Conservation (phyloP, 1,140 invertebrate species). For the Atta cephalotes region DNA sequence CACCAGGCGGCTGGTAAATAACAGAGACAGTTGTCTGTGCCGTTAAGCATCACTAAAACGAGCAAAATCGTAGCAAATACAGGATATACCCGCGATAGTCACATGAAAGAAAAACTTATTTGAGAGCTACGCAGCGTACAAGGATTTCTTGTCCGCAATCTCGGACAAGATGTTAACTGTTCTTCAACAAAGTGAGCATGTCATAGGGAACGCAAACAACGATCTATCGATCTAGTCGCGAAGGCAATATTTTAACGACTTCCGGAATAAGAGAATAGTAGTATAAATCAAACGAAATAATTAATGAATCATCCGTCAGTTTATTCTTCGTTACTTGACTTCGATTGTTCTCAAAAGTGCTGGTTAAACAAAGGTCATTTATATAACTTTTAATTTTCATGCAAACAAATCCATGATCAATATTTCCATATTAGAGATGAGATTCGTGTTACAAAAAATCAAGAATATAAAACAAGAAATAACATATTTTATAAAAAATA, state of each 20-base stretch:
- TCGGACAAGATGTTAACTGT: slow-evolving; percentile 71
- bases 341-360: neutral
- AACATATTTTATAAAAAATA: neutral
- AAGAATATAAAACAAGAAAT: neutral
- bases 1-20: slow-evolving; percentile 3
- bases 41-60: slow-evolving; percentile 65
- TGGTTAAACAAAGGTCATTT: neutral
- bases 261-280: slow-evolving; percentile 58
- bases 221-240: slow-evolving; percentile 71
- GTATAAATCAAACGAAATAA: slow-evolving; percentile 1
- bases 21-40: slow-evolving; percentile 61
- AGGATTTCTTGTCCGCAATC: slow-evolving; percentile 73
- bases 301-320: slow-evolving; percentile 14
- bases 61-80: slow-evolving; percentile 56
- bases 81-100: slow-evolving; percentile 39
- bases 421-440: neutral
- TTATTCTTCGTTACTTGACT: neutral
- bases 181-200: slow-evolving; percentile 62
- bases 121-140: slow-evolving; percentile 36
- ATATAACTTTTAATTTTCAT: neutral
- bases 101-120: slow-evolving; percentile 12
- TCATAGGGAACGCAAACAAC: slow-evolving; percentile 57
- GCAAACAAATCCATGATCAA: neutral
- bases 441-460: neutral
- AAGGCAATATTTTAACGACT: slow-evolving; percentile 62